Evolutionary conservation across 2,113 vertebrate species (phyloP).

Genomic region (Rhynchopsitta pachyrhyncha): DNA sequence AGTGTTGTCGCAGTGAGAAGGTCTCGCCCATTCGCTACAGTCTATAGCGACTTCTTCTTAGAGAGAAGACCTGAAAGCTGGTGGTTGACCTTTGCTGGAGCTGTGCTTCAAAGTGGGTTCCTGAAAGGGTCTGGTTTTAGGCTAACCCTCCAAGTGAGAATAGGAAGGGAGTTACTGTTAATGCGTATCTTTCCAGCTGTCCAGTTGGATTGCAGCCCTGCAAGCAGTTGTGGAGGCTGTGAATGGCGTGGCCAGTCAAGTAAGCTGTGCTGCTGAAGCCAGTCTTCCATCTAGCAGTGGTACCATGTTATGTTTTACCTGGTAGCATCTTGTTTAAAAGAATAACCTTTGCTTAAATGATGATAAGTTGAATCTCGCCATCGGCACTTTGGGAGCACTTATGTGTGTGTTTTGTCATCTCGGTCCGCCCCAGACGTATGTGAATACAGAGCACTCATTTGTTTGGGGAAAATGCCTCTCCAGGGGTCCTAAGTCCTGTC

Average conservation of each 20-base stretch:
- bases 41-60: no score
- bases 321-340: not conserved
- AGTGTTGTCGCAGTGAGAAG: not conserved
- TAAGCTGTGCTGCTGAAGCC: not conserved
- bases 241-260: not conserved
- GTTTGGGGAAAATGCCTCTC: not conserved
- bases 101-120: not conserved
- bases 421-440: not conserved
- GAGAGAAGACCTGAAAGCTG: not conserved
- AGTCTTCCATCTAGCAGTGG: not conserved
- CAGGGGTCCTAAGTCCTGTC: not conserved
- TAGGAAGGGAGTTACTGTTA: not conserved
- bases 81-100: not conserved
- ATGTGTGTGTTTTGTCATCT: not conserved
- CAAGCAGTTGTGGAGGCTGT: not conserved
- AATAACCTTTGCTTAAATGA: not conserved
- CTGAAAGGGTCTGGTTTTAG: not conserved
- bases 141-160: not conserved
- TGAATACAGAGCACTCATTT: not conserved
- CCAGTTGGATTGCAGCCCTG: not conserved
- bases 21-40: fast-evolving
- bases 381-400: not conserved
- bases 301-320: not conserved
- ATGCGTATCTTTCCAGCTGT: fast-evolving
- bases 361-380: not conserved